phyloP scores from a whole-genome alignment of 2,888 invertebrate genomes.

The Lobophora halterata region DNA sequence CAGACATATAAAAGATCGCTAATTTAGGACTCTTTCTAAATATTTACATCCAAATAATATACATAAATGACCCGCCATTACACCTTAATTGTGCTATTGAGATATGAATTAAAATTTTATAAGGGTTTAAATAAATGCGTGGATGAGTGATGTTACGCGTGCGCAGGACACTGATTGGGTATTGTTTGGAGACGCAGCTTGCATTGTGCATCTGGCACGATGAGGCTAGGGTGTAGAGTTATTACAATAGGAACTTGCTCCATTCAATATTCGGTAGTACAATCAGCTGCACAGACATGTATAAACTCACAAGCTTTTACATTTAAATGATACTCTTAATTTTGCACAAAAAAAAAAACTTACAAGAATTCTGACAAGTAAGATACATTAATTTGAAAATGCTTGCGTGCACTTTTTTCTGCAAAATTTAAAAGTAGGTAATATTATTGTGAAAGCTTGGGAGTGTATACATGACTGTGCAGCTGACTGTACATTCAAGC shows the following conservation, averaged over 20 bases:
- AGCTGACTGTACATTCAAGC: too few relatives aligned
- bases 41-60: slow-evolving; percentile 7
- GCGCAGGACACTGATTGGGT: slow-evolving; percentile 58
- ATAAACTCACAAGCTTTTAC: too few relatives aligned
- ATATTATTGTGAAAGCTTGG: too few relatives aligned
- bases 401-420: too few relatives aligned
- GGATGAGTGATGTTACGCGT: slow-evolving; percentile 57
- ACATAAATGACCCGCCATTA: slow-evolving; percentile 22
- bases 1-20: slow-evolving; percentile 17
- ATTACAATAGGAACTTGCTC: slow-evolving; percentile 7
- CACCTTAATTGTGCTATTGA: slow-evolving; percentile 40
- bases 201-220: slow-evolving; percentile 45
- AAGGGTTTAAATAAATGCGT: slow-evolving; percentile 49
- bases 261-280: slow-evolving; percentile 1
- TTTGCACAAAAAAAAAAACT: too few relatives aligned
- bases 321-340: too few relatives aligned
- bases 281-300: too few relatives aligned
- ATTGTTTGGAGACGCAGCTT: slow-evolving; percentile 63
- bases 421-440: too few relatives aligned
- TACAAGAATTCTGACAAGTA: too few relatives aligned
- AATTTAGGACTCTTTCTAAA: slow-evolving; percentile 11
- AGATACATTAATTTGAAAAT: too few relatives aligned
- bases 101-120: slow-evolving; percentile 45
- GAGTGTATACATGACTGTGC: too few relatives aligned
- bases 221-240: slow-evolving; percentile 9